Conservation (phyloP, 1,140 invertebrate species). For the Drosophila setifemur region DNA sequence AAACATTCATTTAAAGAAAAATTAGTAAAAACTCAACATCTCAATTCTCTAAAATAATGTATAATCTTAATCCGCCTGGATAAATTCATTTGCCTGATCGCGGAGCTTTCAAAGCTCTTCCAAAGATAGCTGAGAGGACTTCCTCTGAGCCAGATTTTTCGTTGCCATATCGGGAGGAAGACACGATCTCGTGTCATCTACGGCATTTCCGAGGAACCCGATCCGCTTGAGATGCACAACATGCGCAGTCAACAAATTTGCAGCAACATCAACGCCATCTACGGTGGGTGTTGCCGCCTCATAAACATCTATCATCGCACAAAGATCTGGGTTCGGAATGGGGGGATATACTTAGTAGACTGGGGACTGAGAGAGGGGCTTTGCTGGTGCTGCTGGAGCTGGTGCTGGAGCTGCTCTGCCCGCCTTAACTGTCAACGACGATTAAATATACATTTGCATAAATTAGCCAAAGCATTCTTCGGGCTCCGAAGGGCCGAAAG, state of each 20-base stretch:
- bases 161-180: constrained; percentile 36
- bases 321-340: constrained; percentile 15
- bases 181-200: constrained; percentile 46
- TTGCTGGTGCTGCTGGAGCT: no score
- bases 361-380: constrained; percentile 1
- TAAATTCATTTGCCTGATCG: constrained; percentile 39
- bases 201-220: constrained; percentile 38
- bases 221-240: constrained; percentile 66
- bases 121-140: constrained; percentile 15
- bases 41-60: neutral
- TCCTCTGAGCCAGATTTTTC: constrained; percentile 10
- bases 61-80: constrained; percentile 15
- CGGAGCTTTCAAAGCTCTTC: neutral
- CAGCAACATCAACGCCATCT: constrained; percentile 70
- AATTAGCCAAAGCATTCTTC: constrained; percentile 64
- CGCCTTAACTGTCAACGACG: constrained; percentile 80
- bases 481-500: constrained; percentile 39
- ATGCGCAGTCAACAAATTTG: constrained; percentile 77
- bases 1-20: no score
- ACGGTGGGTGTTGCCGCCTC: constrained; percentile 74
- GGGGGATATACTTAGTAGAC: neutral
- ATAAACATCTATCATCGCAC: constrained; percentile 78
- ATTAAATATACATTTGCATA: constrained; percentile 82
- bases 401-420: constrained; percentile 35
- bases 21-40: no score